Evolutionary conservation across 2,888 invertebrate species (phyloP).

Genomic region (Acronicta leporina): DNA sequence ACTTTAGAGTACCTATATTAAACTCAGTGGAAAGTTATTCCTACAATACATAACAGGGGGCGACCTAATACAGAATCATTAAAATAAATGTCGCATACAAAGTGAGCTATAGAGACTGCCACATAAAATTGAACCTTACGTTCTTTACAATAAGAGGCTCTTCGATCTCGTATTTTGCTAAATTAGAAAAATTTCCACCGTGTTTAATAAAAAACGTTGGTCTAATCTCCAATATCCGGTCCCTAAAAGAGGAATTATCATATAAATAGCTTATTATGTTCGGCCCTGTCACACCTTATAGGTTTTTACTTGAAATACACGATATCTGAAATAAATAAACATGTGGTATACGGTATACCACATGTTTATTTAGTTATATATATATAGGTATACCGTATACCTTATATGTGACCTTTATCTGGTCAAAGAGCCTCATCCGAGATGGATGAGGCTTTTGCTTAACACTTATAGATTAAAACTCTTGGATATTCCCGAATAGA

Average conservation of each 20-base stretch:
- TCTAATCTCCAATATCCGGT: conserved; percentile 55
- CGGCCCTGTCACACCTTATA: conserved; percentile 31
- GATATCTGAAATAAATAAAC: conserved; percentile 17
- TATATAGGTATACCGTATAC: too few relatives aligned
- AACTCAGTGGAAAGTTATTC: conserved; percentile 42
- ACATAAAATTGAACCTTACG: conserved; percentile 36
- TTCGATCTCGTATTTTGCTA: conserved; percentile 21
- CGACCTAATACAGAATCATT: conserved; percentile 48
- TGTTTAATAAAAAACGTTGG: conserved; percentile 49
- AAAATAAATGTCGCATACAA: conserved; percentile 50
- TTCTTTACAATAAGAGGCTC: background rate
- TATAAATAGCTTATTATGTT: conserved; percentile 59
- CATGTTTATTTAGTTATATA: too few relatives aligned
- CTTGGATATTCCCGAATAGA: too few relatives aligned
- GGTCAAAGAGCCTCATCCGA: background rate
- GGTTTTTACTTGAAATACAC: conserved; percentile 12
- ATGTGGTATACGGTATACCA: background rate
- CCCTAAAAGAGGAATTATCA: conserved; percentile 56
- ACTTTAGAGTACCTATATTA: conserved; percentile 53
- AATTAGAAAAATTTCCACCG: conserved; percentile 38
- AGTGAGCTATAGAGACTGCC: conserved; percentile 24
- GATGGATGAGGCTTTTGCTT: too few relatives aligned
- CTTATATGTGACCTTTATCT: conserved; percentile 13
- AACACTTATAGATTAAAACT: too few relatives aligned
- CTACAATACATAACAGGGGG: conserved; percentile 41